These are phyloP conservation scores for Threskiornis aethiopicus DNA, from an alignment of 2,797 vertebrate genomes.

Conservation along the genomic window DNA sequence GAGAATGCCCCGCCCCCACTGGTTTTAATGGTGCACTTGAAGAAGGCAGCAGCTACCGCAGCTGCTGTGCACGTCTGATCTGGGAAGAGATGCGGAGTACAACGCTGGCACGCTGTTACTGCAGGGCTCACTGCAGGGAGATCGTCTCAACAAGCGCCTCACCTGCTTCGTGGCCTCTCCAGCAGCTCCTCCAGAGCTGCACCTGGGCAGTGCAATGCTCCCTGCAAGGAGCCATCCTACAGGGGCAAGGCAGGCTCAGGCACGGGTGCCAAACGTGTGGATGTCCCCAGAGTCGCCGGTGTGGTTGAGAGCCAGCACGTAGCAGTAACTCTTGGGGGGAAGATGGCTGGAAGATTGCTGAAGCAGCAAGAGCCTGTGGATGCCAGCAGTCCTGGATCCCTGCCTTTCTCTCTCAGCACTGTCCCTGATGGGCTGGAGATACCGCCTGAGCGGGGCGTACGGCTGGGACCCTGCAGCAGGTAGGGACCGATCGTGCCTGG, in stretches of 20 bases:
- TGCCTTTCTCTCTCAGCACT: background rate
- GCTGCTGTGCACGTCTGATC: background rate
- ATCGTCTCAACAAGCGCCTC: background rate
- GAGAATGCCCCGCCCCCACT: background rate
- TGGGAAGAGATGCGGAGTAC: background rate
- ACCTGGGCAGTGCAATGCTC: background rate
- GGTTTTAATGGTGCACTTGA: background rate
- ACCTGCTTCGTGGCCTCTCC: background rate
- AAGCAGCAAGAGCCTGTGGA: background rate
- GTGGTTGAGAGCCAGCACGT: background rate
- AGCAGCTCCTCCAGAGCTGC: background rate
- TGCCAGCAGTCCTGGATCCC: background rate
- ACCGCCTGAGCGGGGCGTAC: fast-evolving
- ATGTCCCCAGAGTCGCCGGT: background rate
- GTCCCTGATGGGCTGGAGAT: background rate
- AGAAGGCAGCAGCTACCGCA: background rate
- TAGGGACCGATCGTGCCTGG: fast-evolving
- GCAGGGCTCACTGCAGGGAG: background rate
- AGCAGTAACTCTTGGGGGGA: background rate
- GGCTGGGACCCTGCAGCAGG: background rate
- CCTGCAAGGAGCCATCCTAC: background rate
- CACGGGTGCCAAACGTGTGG: fast-evolving
- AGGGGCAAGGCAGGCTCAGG: background rate
- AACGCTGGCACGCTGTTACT: fast-evolving
- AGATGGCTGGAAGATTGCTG: background rate